Conservation (phyloP, 37 sponge, comb jelly and placozoan species). For the Spongia lamella region DNA sequence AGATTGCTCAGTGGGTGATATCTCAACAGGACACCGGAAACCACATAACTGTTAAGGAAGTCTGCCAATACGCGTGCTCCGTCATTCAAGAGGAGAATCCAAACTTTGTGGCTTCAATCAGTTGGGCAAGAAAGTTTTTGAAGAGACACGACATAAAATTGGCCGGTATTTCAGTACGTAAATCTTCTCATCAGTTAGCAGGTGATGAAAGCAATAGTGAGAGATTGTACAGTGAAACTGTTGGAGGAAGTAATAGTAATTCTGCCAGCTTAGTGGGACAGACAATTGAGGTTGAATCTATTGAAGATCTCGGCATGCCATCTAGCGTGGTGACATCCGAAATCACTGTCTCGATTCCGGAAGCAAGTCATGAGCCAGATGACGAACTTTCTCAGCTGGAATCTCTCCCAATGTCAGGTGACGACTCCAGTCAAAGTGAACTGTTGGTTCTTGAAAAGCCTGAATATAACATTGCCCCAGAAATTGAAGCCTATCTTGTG, state of each 20-base stretch:
- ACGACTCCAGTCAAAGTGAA: not conserved
- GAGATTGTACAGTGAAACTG: not conserved
- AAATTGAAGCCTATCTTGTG: conserved; percentile 37
- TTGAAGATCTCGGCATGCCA: conserved; percentile 45
- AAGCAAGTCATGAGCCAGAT: conserved; percentile 1
- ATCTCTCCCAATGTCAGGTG: not conserved
- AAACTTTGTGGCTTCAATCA: conserved; percentile 69
- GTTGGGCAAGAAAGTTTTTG: conserved; percentile 75
- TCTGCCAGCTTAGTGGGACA: not conserved
- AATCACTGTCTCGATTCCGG: conserved; percentile 37
- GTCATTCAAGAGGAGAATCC: conserved; percentile 58
- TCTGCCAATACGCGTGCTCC: conserved; percentile 50
- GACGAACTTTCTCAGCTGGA: conserved; percentile 10
- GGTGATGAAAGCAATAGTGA: no score
- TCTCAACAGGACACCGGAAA: conserved; percentile 32
- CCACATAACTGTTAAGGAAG: conserved; percentile 46
- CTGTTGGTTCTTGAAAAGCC: not conserved
- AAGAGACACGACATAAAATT: conserved; percentile 63
- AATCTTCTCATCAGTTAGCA: not conserved
- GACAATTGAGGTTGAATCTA: not conserved
- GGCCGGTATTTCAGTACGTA: not conserved
- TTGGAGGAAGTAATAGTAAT: no score
- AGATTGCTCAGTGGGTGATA: conserved; percentile 70
- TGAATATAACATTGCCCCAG: conserved; percentile 20
- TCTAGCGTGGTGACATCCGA: conserved; percentile 59